phyloP scores from a whole-genome alignment of 2,797 vertebrate genomes.

The Toxotes lorentzi region DNA sequence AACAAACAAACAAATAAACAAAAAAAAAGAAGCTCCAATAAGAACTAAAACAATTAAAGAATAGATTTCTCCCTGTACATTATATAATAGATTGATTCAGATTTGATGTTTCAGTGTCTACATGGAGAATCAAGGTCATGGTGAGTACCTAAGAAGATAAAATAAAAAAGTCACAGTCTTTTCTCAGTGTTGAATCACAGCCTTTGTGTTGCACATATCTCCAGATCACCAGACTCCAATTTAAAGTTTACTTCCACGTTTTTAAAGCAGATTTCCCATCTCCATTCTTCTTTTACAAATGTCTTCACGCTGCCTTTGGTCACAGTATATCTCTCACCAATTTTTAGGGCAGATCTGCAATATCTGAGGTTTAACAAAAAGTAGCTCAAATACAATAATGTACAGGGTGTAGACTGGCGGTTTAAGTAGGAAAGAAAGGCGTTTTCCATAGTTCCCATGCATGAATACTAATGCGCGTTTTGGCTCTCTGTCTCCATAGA shows the following conservation, averaged over 20 bases:
- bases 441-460: constrained; percentile 27
- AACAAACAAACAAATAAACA: too few relatives aligned
- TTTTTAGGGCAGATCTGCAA: neutral
- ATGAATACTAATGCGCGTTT: constrained; percentile 70
- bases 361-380: neutral
- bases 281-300: neutral
- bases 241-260: neutral
- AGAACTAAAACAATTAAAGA: too few relatives aligned
- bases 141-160: neutral
- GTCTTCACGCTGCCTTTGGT: neutral
- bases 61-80: too few relatives aligned
- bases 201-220: neutral
- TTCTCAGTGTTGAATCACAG: neutral
- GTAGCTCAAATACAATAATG: neutral
- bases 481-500: constrained; percentile 56
- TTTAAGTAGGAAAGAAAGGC: constrained; percentile 1
- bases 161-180: too few relatives aligned
- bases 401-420: neutral
- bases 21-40: too few relatives aligned
- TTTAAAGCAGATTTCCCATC: neutral
- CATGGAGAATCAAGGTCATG: neutral
- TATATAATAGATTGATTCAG: too few relatives aligned
- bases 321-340: neutral
- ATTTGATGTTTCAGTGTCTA: too few relatives aligned
- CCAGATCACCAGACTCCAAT: neutral